Conservation (phyloP, 2,797 vertebrate genomes). For the Neosalanx taihuensis region DNA sequence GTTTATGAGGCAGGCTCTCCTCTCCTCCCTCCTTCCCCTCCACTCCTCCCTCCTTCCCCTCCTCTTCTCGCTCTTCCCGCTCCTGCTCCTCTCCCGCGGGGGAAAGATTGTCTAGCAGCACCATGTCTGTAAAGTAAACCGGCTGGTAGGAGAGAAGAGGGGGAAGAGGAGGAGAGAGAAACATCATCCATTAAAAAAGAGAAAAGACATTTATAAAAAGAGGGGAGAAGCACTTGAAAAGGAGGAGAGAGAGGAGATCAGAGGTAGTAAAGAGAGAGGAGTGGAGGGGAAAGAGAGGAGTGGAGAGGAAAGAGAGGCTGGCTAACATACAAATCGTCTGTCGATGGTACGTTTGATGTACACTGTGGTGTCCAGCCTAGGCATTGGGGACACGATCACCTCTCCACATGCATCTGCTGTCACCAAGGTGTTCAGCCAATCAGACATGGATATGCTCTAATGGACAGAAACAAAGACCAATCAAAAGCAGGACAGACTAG, state of each 20-base stretch:
- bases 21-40: not conserved
- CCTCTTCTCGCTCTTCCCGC: not conserved
- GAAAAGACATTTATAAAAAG: too few species aligned
- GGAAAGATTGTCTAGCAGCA: not conserved
- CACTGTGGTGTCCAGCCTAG: constrained; percentile 65
- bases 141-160: constrained; percentile 1
- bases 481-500: not conserved
- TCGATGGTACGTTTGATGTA: constrained; percentile 76
- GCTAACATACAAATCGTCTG: constrained; percentile 81
- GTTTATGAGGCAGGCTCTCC: not conserved
- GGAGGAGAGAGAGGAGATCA: not conserved
- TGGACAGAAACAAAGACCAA: constrained; percentile 2
- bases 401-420: constrained; percentile 82
- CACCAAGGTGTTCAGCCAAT: constrained; percentile 84
- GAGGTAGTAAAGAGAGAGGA: not conserved
- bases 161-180: constrained; percentile 12
- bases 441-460: constrained; percentile 88
- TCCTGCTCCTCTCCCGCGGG: not conserved
- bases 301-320: not conserved
- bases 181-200: constrained; percentile 52
- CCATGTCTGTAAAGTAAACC: not conserved
- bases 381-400: constrained; percentile 79
- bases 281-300: not conserved
- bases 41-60: not conserved
- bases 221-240: too few species aligned